Evolutionary conservation across 2,797 vertebrate genomes (phyloP), one percentile per base, ranked within the genome.

Genomic region (Morus bassanus): DNA sequence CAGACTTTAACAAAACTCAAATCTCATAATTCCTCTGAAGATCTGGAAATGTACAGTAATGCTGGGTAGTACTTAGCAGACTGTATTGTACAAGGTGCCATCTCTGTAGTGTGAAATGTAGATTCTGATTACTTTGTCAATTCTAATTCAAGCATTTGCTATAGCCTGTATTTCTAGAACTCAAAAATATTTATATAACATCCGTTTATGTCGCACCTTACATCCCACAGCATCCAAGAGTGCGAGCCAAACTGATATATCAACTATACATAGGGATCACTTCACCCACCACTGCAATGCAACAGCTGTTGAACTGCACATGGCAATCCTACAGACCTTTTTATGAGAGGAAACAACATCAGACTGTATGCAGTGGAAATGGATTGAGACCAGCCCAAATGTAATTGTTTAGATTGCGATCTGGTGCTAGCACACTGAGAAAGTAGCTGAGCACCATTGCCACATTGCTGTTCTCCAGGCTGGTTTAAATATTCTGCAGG

Each of bases 171-270:
- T 67, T 89, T 85, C 86, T 79, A 84, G 81, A 83, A 60, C 57
- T 83, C 48, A 78, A 89, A 87, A 93, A 87, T 94, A 96, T 95
- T 89, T 93, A 83, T 73, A 87, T 2, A 78, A 70, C 87, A 85
- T 83, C 50, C 56, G 18, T 88, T 93, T 80, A 53, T 74, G 81
- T 95, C 2, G 0, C 87, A 93, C 91, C 88, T 95, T 92, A 15
- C 86, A 45, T 88, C 88, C 91, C 89, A 56, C 88, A 75, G 91
- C 67, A 89, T 39, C 61, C 2, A 0, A 8, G 77, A 30, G 74
- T 2, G 24, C 0, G 2, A 95, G 88, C 57, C 89, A 77, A 90
- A 35, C 89, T 46, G 50, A 76, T 65, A 45, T 1, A 87, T 67
- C 73, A 57, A 1, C 80, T 54, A 13, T 17, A 2, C 0, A 18